A percentile compares a stretch with the other conserved stretches of the same genome.
Evolutionary conservation across 2,888 invertebrate genomes (phyloP).

Genomic region (Chrysodeixis includens): DNA sequence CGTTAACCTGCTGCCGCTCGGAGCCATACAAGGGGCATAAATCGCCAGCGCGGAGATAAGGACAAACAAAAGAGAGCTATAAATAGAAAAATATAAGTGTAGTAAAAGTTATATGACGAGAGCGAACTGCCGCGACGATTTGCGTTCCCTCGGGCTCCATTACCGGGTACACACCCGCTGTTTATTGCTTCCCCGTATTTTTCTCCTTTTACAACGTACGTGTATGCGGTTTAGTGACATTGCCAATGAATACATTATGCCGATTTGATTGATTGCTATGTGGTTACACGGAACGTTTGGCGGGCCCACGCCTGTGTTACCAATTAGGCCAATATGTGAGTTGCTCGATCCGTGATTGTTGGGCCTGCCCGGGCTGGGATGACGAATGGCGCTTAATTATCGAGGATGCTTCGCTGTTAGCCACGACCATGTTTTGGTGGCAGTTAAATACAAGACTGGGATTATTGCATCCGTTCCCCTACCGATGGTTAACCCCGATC

Average conservation of each 20-base stretch:
- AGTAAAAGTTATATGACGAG: conserved; percentile 62
- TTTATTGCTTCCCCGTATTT: conserved; percentile 57
- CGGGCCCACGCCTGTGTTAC: conserved; percentile 33
- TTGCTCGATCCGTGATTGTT: conserved; percentile 38
- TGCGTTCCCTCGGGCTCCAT: conserved; percentile 59
- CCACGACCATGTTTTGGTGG: conserved; percentile 19
- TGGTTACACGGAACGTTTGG: conserved; percentile 40
- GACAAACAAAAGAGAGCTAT: conserved; percentile 53
- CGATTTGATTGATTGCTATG: conserved; percentile 54
- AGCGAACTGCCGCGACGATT: conserved; percentile 57
- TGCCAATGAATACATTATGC: conserved; percentile 55
- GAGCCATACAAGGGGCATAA: conserved; percentile 42
- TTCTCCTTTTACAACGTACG: conserved; percentile 45
- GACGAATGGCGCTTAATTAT: conserved; percentile 50
- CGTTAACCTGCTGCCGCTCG: conserved; percentile 39
- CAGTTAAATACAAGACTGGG: conserved; percentile 5
- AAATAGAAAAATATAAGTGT: conserved; percentile 60
- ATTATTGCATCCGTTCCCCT: neutral
- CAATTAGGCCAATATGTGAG: conserved; percentile 49
- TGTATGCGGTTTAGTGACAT: conserved; percentile 42
- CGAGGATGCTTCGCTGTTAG: conserved; percentile 33
- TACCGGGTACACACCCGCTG: conserved; percentile 45
- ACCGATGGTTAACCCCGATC: neutral
- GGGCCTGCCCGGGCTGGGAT: conserved; percentile 24
- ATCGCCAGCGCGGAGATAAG: conserved; percentile 44